A percentile compares a stretch with the other conserved stretches of the same genome.
phyloP scores from a whole-genome alignment of 2,888 invertebrate genomes.

The Eupithecia dodoneata region DNA sequence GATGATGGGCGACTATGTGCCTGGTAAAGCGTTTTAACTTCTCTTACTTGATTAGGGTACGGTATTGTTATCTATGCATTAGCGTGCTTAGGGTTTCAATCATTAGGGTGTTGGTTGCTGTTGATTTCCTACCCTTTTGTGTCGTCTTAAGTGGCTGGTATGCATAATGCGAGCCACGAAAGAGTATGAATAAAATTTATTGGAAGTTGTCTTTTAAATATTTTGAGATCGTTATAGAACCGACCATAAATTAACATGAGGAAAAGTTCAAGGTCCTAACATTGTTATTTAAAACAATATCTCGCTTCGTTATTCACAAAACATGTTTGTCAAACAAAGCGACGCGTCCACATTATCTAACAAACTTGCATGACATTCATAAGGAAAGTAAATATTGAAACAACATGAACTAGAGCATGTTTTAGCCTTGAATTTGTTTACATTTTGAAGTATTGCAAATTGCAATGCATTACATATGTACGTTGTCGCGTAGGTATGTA shows the following conservation, averaged over 20 bases:
- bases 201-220: too few relatives aligned
- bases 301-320: conserved; percentile 17
- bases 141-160: too few relatives aligned
- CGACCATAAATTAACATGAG: background rate
- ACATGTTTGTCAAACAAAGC: conserved; percentile 23
- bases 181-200: too few relatives aligned
- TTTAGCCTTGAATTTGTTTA: conserved; percentile 28
- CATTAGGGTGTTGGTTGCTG: too few relatives aligned
- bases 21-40: too few relatives aligned
- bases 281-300: conserved; percentile 2
- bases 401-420: conserved; percentile 19
- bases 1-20: too few relatives aligned
- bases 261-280: background rate
- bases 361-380: conserved; percentile 14
- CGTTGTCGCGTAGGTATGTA: background rate
- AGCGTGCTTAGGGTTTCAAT: too few relatives aligned
- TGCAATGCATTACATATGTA: background rate
- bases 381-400: conserved; percentile 28
- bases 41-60: too few relatives aligned
- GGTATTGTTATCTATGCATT: too few relatives aligned
- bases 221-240: background rate
- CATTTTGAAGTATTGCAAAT: conserved; percentile 11
- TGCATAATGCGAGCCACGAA: too few relatives aligned
- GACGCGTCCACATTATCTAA: conserved; percentile 15
- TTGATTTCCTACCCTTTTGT: too few relatives aligned